Evolutionary conservation across 2,888 invertebrate species (phyloP).

Genomic region (Lasioglossum figueresi): DNA sequence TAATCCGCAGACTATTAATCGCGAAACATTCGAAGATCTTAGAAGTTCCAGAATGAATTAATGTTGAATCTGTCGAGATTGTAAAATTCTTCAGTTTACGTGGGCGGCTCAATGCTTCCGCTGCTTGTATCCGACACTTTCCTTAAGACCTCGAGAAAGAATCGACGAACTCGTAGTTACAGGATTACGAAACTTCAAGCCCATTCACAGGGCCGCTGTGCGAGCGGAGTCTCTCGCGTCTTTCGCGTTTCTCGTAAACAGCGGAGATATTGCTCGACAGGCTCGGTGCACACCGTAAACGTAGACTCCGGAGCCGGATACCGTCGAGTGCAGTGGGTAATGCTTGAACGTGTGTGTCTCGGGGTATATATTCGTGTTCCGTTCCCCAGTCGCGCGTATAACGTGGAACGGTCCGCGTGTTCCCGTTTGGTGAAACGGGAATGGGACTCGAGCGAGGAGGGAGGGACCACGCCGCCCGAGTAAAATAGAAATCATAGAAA

Average conservation of each 20-base stretch:
- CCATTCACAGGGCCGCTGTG: conserved; percentile 9
- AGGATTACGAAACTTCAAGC: conserved; percentile 44
- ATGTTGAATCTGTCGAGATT: background rate
- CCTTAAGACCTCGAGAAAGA: conserved; percentile 24
- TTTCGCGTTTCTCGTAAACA: conserved; percentile 19
- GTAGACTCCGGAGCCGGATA: conserved; percentile 24
- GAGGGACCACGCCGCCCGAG: background rate
- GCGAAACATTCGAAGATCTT: too few relatives aligned
- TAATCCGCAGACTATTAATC: too few relatives aligned
- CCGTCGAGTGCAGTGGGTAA: conserved; percentile 29
- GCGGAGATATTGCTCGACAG: conserved; percentile 35
- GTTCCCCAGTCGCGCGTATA: conserved; percentile 33
- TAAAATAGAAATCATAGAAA: conserved; percentile 54
- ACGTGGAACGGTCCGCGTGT: conserved; percentile 24
- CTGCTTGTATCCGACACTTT: background rate
- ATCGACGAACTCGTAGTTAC: conserved; percentile 35
- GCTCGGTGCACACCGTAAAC: conserved; percentile 15
- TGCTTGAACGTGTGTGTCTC: conserved; percentile 38
- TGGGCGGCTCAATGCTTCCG: conserved; percentile 29
- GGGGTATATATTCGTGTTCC: conserved; percentile 28
- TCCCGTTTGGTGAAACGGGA: background rate
- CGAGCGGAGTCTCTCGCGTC: background rate
- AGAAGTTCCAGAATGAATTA: background rate
- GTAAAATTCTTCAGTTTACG: conserved; percentile 15
- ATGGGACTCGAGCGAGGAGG: background rate